phyloP scores from a whole-genome alignment of 2,797 vertebrate species.

The Gymnodraco acuticeps region DNA sequence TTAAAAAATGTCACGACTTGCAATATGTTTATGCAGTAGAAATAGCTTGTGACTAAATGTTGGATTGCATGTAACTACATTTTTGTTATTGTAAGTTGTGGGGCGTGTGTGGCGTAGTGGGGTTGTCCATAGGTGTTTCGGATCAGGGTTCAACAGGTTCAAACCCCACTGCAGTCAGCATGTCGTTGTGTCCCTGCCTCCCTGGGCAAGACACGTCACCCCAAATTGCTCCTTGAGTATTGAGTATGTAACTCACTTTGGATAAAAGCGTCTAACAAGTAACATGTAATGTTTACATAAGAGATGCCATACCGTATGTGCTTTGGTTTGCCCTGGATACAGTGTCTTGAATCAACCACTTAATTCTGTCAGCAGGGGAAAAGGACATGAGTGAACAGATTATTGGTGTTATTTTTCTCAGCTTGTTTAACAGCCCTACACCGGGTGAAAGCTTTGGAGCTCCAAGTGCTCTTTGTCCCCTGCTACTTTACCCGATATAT shows the following conservation, averaged over 20 bases:
- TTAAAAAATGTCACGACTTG: neutral
- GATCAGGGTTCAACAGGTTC: no score
- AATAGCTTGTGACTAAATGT: no score
- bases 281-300: neutral
- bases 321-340: neutral
- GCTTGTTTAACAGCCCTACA: neutral
- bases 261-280: no score
- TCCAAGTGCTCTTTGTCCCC: neutral
- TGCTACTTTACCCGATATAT: constrained; percentile 14
- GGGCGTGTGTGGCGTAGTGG: no score
- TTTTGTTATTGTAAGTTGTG: neutral
- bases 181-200: no score
- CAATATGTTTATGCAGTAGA: no score
- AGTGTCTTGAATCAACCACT: constrained; percentile 3
- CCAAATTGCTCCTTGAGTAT: no score
- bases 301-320: neutral
- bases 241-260: no score
- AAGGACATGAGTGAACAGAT: neutral
- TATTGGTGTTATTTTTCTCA: neutral
- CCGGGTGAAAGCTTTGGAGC: neutral
- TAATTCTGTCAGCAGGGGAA: neutral
- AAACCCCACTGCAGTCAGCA: no score
- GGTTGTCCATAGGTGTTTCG: no score
- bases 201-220: no score
- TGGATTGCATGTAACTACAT: no score